Conservation (phyloP, 2,888 invertebrate genomes). For the Hedychridium roseum region DNA sequence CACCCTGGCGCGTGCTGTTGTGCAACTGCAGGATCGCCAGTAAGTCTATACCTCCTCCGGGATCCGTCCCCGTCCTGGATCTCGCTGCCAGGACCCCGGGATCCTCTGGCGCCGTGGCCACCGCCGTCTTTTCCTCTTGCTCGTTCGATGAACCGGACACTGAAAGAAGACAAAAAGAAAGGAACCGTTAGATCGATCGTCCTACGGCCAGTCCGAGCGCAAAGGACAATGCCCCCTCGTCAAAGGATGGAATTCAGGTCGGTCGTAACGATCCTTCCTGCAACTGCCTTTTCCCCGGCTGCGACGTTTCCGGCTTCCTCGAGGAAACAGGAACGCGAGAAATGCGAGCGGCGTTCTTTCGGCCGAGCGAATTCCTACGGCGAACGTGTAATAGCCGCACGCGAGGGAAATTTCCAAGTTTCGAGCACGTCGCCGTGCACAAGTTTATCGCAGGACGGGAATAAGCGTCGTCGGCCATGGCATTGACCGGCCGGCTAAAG, state of each 20-base stretch:
- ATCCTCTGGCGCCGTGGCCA: conserved; percentile 50
- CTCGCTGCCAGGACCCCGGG: conserved; percentile 66
- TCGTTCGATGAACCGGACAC: conserved; percentile 56
- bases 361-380: no score
- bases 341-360: no score
- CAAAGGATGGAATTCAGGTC: no score
- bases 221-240: no score
- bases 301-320: conserved; percentile 6
- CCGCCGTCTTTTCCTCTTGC: conserved; percentile 51
- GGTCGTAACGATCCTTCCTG: no score
- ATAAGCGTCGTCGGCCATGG: not conserved
- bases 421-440: not conserved
- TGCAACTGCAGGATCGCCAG: conserved; percentile 81
- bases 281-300: no score
- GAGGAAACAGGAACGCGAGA: no score
- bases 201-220: no score
- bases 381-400: not conserved
- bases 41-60: conserved; percentile 73
- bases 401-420: not conserved
- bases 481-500: not conserved
- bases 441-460: no score
- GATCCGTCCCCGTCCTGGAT: conserved; percentile 48
- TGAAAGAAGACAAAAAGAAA: conserved; percentile 35
- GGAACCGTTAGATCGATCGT: no score
- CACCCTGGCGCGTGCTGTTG: conserved; percentile 78